These are phyloP conservation scores for Panopea generosa DNA, from an alignment of 2,888 invertebrate genomes.

Conservation along the genomic window DNA sequence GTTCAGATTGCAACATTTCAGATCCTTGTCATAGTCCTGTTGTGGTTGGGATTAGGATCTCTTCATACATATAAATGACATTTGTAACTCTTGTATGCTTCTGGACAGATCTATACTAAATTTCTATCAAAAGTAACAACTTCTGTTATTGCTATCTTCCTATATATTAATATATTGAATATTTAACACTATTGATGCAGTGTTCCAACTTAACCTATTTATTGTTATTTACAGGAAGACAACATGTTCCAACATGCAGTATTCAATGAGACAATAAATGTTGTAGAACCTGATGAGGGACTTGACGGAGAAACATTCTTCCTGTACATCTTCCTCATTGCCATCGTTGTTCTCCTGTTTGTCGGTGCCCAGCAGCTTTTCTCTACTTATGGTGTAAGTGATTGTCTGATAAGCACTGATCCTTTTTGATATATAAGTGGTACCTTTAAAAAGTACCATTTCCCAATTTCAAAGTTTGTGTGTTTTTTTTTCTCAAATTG, in stretches of 20 bases:
- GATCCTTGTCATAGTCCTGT: no score
- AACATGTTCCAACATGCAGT: conserved; percentile 93
- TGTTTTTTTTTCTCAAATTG: no score
- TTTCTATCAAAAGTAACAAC: neutral
- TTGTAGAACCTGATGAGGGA: conserved; percentile 98
- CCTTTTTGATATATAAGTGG: no score
- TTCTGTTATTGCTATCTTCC: neutral
- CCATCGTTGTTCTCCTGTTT: conserved; percentile 93
- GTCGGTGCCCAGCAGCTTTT: conserved; percentile 94
- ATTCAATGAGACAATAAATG: conserved; percentile 98
- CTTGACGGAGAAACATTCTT: conserved; percentile 99
- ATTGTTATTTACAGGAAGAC: conserved; percentile 88
- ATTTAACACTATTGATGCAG: no score
- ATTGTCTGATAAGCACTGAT: neutral
- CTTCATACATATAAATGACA: no score
- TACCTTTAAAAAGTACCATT: no score
- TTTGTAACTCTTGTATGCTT: no score
- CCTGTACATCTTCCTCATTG: conserved; percentile 97
- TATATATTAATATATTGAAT: neutral
- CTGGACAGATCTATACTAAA: no score
- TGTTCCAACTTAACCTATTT: no score
- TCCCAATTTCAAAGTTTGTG: no score
- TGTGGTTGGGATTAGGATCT: no score
- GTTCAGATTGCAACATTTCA: no score
- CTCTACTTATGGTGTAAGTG: conserved; percentile 90